Percentiles rank a stretch among this genome's conserved stretches.
Conservation (phyloP, 2,888 invertebrate species). For the Melanchra persicariae region DNA sequence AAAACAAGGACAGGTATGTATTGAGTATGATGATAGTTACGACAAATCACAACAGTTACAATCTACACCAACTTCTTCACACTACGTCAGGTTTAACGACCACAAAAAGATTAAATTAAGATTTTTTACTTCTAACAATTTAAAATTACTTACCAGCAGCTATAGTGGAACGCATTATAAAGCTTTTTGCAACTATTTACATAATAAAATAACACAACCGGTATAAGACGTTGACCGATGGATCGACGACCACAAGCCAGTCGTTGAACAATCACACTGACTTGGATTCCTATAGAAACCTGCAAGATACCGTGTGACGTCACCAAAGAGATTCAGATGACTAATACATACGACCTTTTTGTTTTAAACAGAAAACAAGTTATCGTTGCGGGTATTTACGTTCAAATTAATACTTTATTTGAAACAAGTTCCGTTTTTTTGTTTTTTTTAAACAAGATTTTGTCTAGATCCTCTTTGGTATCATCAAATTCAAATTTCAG, state of each 20-base stretch:
- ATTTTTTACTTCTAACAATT: conserved; percentile 1
- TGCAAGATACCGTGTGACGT: conserved; percentile 46
- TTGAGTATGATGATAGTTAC: not conserved
- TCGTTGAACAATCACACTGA: conserved; percentile 53
- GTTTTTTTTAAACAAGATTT: conserved; percentile 13
- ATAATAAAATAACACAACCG: conserved; percentile 42
- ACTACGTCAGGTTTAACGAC: not conserved
- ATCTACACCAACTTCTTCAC: not conserved
- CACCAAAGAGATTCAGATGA: conserved; percentile 20
- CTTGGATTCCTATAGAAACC: conserved; percentile 16
- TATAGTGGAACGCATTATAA: conserved; percentile 49
- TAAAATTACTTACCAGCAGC: conserved; percentile 56
- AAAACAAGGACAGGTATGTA: not conserved
- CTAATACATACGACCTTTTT: conserved; percentile 49
- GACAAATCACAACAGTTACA: not conserved
- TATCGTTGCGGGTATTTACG: conserved; percentile 43
- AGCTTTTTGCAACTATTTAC: conserved; percentile 37
- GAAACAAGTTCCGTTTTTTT: conserved; percentile 19
- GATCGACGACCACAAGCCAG: conserved; percentile 43
- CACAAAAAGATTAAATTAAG: conserved; percentile 1
- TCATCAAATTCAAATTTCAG: not conserved
- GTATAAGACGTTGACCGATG: not conserved
- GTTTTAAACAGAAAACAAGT: conserved; percentile 50
- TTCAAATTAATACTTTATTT: conserved; percentile 12
- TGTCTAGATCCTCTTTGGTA: not conserved